Conservation (phyloP, 2,797 vertebrate species). For the Harpagifer antarcticus region DNA sequence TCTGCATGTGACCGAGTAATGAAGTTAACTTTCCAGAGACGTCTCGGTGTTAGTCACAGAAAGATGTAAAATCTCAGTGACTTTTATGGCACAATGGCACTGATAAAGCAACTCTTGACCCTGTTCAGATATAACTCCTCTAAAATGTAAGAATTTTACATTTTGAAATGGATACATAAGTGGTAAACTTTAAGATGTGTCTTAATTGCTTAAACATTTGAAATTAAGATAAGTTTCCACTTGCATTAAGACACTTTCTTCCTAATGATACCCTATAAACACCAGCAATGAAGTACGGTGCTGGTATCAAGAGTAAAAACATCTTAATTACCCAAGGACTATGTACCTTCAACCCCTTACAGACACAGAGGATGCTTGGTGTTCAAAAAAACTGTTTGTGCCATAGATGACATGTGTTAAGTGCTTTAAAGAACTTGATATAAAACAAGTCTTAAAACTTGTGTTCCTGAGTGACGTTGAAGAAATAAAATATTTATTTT, state of each 20-base stretch:
- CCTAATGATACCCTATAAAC: no score
- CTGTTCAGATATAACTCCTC: not conserved
- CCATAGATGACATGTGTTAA: no score
- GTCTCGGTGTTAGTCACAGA: not conserved
- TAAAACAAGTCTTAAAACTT: no score
- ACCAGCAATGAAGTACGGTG: no score
- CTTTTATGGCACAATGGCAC: not conserved
- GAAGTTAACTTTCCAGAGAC: not conserved
- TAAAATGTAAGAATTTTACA: not conserved
- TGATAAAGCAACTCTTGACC: not conserved
- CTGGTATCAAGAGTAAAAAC: no score
- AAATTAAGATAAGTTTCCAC: not conserved
- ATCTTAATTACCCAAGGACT: no score
- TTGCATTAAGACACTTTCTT: not conserved
- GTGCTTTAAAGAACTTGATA: no score
- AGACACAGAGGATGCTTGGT: no score
- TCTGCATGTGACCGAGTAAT: constrained; percentile 35
- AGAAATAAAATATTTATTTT: not conserved
- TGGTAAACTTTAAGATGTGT: not conserved
- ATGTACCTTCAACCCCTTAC: no score
- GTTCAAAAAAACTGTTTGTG: no score
- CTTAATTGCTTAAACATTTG: not conserved
- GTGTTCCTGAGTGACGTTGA: no score
- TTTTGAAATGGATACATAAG: no score
- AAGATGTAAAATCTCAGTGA: not conserved